Base-by-base conservation (phyloP, 1,140 invertebrate species). In the Rhopalosiphum padi region DNA sequence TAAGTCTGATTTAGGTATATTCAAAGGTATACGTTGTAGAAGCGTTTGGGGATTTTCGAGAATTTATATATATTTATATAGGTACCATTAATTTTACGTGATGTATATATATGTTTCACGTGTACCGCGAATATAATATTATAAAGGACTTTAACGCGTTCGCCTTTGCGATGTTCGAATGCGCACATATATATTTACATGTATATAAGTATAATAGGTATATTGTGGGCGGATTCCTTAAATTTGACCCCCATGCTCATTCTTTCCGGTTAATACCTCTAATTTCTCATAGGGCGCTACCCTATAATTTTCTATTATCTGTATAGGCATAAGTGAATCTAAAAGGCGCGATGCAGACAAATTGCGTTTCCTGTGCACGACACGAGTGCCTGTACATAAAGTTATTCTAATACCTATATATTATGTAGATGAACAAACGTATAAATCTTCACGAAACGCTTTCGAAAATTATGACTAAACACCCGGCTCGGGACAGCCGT, bases 111-210 rank as follows among this genome's bases (percentile, higher is more conserved):
- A 30, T 60, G 41, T 43, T 23, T 25, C 22, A 11, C 83, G 41
- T 30, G 41, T 25, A 37, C 41, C 41, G 9, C 43, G 4, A 11
- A 11, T 30, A 30, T 30, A 41, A 41, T 41, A 41, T 41, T 41
- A 30, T 60, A 41, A 55, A 55, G 88, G 88, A 89, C 88, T 89
- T 89, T 55, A 89, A 89, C 88, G 88, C 87, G 35, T 53, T 35
- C 2, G 51, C 43, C 25, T 86, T 86, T 30, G 23, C 43, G 8
- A 85, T 43, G 1, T 48, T 2, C 60, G 30, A n/a, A 68, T 9
- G 9, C 55, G 7, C 9, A 60, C 25, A 60, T 8, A 30, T 25
- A 30, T 15, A 30, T 30, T 11, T 4, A 68, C 15, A 60, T 60
- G 3, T 68, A 30, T 60, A 9, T 60, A 37, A 15, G 48, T 51